phyloP scores from a whole-genome alignment of 2,888 invertebrate genomes.

The Chrysina gloriosa region DNA sequence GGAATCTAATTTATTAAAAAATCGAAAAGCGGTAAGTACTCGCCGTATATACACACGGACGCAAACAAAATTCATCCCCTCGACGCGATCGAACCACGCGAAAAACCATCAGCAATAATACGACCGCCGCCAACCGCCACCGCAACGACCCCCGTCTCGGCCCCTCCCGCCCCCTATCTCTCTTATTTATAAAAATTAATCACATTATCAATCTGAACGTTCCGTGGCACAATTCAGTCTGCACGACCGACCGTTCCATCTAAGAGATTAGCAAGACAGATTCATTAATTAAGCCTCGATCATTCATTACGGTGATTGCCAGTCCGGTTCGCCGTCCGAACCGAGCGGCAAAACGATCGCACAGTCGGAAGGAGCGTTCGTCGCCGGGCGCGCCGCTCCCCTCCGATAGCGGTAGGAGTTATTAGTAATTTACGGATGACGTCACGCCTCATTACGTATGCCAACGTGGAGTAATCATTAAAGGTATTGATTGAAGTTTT shows the following conservation, averaged over 20 bases:
- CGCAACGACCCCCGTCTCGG: conserved; percentile 5
- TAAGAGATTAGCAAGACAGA: conserved; percentile 67
- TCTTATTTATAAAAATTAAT: conserved; percentile 65
- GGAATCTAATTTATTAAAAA: conserved; percentile 61
- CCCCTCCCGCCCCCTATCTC: conserved; percentile 41
- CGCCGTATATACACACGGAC: not conserved
- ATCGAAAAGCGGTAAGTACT: conserved; percentile 55
- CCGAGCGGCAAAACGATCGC: conserved; percentile 28
- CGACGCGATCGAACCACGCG: conserved; percentile 19
- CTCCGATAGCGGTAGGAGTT: conserved; percentile 26
- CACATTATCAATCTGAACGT: conserved; percentile 65
- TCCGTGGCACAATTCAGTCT: conserved; percentile 61
- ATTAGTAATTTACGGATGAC: conserved; percentile 61
- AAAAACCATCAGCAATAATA: conserved; percentile 25
- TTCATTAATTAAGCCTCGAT: conserved; percentile 67
- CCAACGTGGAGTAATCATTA: conserved; percentile 64
- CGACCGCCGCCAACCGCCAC: conserved; percentile 31
- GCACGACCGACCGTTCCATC: conserved; percentile 64
- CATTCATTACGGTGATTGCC: conserved; percentile 66
- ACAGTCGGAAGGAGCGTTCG: not conserved
- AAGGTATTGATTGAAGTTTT: conserved; percentile 65
- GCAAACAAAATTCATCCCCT: conserved; percentile 45
- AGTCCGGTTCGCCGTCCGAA: conserved; percentile 49
- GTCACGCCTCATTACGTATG: conserved; percentile 65
- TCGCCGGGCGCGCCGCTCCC: conserved; percentile 26